These are phyloP conservation scores for Eurois occulta DNA, from an alignment of 2,888 invertebrate genomes.

Conservation along the genomic window DNA sequence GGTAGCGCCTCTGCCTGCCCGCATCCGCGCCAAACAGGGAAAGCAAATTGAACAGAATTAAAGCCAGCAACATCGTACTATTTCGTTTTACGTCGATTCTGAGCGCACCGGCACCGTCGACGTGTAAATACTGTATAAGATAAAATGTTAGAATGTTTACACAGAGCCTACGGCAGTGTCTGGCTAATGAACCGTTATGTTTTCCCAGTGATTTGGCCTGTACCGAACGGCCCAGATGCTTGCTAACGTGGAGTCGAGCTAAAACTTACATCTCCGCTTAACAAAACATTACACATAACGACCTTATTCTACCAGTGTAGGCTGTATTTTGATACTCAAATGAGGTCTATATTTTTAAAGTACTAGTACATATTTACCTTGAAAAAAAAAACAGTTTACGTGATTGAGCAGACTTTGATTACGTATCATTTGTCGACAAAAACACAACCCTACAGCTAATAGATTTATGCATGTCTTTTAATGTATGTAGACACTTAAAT, in stretches of 20 bases:
- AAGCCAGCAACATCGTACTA: constrained; percentile 76
- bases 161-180: constrained; percentile 78
- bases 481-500: not conserved
- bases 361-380: constrained; percentile 6
- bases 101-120: constrained; percentile 73
- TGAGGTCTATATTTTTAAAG: constrained; percentile 24
- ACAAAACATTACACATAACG: constrained; percentile 70
- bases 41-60: constrained; percentile 83
- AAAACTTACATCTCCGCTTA: constrained; percentile 66
- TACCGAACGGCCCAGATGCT: constrained; percentile 74
- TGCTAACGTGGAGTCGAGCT: constrained; percentile 58
- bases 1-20: constrained; percentile 87
- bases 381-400: not conserved
- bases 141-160: constrained; percentile 85
- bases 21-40: constrained; percentile 72
- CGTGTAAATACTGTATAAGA: constrained; percentile 83
- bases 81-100: constrained; percentile 70
- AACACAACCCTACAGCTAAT: not conserved
- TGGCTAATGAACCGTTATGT: constrained; percentile 90
- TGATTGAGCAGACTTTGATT: not conserved
- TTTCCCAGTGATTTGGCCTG: constrained; percentile 85
- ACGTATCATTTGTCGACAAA: not conserved
- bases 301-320: constrained; percentile 44
- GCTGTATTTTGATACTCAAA: constrained; percentile 43
- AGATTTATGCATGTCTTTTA: not conserved